These are phyloP conservation scores for Drosophila rubida DNA, from an alignment of 2,888 invertebrate genomes.

Conservation along the genomic window DNA sequence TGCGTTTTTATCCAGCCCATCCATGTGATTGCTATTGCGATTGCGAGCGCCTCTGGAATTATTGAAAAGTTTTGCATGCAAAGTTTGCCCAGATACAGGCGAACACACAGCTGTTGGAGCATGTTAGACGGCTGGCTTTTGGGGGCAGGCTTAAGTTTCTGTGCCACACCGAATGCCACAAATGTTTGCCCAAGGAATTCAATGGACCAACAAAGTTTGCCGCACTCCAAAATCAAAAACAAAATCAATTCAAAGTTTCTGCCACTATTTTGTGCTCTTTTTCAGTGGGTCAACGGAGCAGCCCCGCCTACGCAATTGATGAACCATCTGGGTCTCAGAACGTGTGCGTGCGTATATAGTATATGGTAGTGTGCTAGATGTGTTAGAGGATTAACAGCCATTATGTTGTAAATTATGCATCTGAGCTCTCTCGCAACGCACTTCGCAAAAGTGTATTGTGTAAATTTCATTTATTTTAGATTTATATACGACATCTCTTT, in stretches of 20 bases:
- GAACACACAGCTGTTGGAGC: too few species aligned
- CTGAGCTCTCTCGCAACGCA: constrained; percentile 34
- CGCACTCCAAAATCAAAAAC: constrained; percentile 32
- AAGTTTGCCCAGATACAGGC: constrained; percentile 23
- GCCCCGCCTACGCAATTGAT: not conserved
- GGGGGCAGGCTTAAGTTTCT: constrained; percentile 43
- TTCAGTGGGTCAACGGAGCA: constrained; percentile 49
- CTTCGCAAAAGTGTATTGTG: constrained; percentile 45
- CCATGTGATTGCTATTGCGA: constrained; percentile 37
- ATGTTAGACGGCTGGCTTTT: too few species aligned
- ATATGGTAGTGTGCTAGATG: not conserved
- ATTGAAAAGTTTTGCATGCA: constrained; percentile 61
- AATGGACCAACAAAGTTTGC: constrained; percentile 57
- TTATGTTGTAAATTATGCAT: constrained; percentile 60
- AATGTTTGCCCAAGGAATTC: constrained; percentile 58
- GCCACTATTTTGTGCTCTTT: constrained; percentile 10
- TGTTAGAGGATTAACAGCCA: constrained; percentile 57
- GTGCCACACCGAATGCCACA: constrained; percentile 35
- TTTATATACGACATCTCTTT: constrained; percentile 67
- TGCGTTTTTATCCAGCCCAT: constrained; percentile 52
- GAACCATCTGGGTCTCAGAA: constrained; percentile 51
- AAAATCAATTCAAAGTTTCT: constrained; percentile 67
- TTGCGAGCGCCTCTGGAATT: constrained; percentile 44
- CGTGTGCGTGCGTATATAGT: not conserved
- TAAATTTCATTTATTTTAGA: constrained; percentile 72